Conservation (phyloP, 1,140 invertebrate species). For the Ips nitidus region DNA sequence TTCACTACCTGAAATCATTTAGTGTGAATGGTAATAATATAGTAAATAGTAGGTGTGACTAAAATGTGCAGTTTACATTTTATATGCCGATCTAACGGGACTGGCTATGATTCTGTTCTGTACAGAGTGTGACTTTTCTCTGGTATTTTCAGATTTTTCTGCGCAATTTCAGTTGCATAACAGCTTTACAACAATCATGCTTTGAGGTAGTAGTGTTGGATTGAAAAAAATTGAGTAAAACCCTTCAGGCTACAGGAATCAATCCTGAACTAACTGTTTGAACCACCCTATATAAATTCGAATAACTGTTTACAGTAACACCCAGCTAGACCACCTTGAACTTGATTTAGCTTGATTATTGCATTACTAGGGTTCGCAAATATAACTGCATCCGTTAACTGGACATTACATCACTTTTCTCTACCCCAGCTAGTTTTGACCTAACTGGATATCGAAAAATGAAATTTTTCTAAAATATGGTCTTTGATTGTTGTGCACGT, state of each 20-base stretch:
- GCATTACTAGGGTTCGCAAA: conserved; percentile 6
- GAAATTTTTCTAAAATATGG: neutral
- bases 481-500: neutral
- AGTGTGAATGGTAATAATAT: too few relatives aligned
- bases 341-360: conserved; percentile 40
- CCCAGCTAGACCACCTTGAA: conserved; percentile 40
- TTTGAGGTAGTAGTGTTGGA: too few relatives aligned
- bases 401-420: conserved; percentile 22
- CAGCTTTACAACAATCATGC: too few relatives aligned
- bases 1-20: too few relatives aligned
- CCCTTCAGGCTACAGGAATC: neutral
- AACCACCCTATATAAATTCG: conserved; percentile 15
- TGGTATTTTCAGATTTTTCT: too few relatives aligned
- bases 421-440: neutral
- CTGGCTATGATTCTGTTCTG: too few relatives aligned
- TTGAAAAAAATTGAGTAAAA: neutral
- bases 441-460: neutral
- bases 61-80: too few relatives aligned
- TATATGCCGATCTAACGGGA: too few relatives aligned
- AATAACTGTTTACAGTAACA: conserved; percentile 14
- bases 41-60: too few relatives aligned
- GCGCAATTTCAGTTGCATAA: too few relatives aligned
- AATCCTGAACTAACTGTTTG: neutral
- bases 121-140: too few relatives aligned
- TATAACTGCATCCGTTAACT: conserved; percentile 24